phyloP scores from a whole-genome alignment of 30 jellyfish, hydroid and myxozoan species.

The Thelohanellus kitauei region DNA sequence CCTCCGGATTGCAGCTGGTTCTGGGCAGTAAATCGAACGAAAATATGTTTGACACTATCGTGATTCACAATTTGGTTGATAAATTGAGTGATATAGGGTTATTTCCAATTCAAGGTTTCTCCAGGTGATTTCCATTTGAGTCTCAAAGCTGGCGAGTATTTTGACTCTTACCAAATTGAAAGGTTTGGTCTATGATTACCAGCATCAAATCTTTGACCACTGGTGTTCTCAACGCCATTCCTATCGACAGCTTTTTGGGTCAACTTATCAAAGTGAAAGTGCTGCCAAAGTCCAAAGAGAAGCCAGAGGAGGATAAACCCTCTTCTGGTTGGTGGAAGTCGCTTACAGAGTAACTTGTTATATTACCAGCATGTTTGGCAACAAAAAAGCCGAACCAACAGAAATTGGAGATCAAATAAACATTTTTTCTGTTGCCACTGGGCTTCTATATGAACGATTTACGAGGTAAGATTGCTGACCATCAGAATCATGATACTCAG shows the following conservation, averaged over 20 bases:
- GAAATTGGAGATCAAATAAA: slow-evolving; percentile 12
- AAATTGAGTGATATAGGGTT: slow-evolving; percentile 15
- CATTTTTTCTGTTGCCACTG: slow-evolving; percentile 71
- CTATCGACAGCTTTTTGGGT: neutral
- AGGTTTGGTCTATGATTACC: slow-evolving; percentile 7
- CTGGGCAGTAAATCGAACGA: slow-evolving; percentile 27
- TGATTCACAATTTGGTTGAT: slow-evolving; percentile 59
- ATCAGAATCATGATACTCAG: slow-evolving; percentile 59
- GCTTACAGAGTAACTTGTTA: no score
- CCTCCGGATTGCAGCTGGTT: slow-evolving; percentile 49
- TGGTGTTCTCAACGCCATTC: neutral
- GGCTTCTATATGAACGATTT: slow-evolving; percentile 47
- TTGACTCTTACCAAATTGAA: slow-evolving; percentile 32
- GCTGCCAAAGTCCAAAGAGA: no score
- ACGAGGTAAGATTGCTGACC: slow-evolving; percentile 13
- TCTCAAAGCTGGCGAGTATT: slow-evolving; percentile 38
- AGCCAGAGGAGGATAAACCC: no score
- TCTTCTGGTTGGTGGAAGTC: no score
- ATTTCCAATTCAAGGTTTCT: slow-evolving; percentile 49
- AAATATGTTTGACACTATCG: slow-evolving; percentile 48
- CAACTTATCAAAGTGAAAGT: no score
- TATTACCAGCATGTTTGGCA: no score
- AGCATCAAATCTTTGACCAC: neutral
- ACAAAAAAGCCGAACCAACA: slow-evolving; percentile 4
- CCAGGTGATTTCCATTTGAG: slow-evolving; percentile 53